These are phyloP conservation scores for Drosophila pachea DNA, from an alignment of 1,140 invertebrate species.

Conservation along the genomic window DNA sequence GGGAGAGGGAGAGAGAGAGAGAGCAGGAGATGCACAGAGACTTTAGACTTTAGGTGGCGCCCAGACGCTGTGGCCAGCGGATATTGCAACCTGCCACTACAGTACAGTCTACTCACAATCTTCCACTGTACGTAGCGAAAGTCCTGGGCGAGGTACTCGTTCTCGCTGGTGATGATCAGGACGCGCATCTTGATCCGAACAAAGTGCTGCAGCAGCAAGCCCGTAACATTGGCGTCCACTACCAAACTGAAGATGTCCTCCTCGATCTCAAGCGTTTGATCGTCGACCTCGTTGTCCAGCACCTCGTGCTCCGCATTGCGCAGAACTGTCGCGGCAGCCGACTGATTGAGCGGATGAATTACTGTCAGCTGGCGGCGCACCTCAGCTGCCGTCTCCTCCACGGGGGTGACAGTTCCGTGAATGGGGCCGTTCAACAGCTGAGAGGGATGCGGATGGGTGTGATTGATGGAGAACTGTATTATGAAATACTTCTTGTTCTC, in stretches of 20 bases:
- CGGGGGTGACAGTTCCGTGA: constrained; percentile 51
- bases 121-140: constrained; percentile 79
- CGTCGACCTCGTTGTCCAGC: constrained; percentile 61
- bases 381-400: constrained; percentile 60
- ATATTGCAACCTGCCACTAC: constrained; percentile 41
- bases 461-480: constrained; percentile 72
- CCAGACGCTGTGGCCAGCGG: not conserved
- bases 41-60: constrained; percentile 7
- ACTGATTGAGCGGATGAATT: constrained; percentile 55
- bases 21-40: not conserved
- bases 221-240: constrained; percentile 71
- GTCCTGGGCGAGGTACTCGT: constrained; percentile 72
- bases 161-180: constrained; percentile 70
- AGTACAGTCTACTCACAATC: constrained; percentile 77
- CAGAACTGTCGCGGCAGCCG: constrained; percentile 49
- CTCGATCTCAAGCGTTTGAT: constrained; percentile 56
- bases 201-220: constrained; percentile 69
- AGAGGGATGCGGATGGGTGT: constrained; percentile 68
- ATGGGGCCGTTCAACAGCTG: constrained; percentile 50
- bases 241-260: constrained; percentile 72
- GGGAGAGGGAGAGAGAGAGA: not conserved
- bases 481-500: constrained; percentile 75
- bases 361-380: constrained; percentile 57
- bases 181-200: constrained; percentile 71
- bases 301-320: constrained; percentile 59